Conservation (phyloP, 2,888 invertebrate species). For the Meloe dianella region DNA sequence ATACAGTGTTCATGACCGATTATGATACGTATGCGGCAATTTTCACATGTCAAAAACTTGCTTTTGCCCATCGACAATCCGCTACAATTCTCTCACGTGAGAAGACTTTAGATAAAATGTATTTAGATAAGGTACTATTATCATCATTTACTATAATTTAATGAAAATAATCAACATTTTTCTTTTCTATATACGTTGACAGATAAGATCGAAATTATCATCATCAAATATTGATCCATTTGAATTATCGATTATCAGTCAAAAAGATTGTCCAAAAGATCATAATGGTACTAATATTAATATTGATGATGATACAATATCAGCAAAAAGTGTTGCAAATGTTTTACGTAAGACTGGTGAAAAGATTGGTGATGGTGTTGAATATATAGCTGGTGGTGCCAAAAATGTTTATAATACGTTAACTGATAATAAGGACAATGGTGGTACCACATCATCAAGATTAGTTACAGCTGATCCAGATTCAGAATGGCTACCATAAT, state of each 20-base stretch:
- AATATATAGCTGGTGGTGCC: constrained; percentile 72
- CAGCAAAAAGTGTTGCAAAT: constrained; percentile 73
- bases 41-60: constrained; percentile 79
- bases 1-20: constrained; percentile 76
- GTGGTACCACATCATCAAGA: constrained; percentile 50
- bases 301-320: constrained; percentile 78
- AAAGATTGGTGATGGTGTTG: constrained; percentile 70
- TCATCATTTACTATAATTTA: no score
- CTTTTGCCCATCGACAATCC: constrained; percentile 77
- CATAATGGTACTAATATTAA: constrained; percentile 70
- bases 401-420: constrained; percentile 74
- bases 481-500: constrained; percentile 65
- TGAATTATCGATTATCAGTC: constrained; percentile 76
- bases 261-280: constrained; percentile 72
- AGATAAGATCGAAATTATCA: constrained; percentile 66
- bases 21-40: constrained; percentile 76
- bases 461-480: constrained; percentile 55
- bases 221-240: constrained; percentile 76
- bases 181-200: constrained; percentile 66
- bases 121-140: constrained; percentile 52
- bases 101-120: constrained; percentile 73
- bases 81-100: constrained; percentile 80
- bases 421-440: constrained; percentile 44
- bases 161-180: no score
- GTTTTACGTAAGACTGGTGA: constrained; percentile 76